Evolutionary conservation across 2,113 vertebrate genomes (phyloP).

Genomic region (Lasiurus cinereus): DNA sequence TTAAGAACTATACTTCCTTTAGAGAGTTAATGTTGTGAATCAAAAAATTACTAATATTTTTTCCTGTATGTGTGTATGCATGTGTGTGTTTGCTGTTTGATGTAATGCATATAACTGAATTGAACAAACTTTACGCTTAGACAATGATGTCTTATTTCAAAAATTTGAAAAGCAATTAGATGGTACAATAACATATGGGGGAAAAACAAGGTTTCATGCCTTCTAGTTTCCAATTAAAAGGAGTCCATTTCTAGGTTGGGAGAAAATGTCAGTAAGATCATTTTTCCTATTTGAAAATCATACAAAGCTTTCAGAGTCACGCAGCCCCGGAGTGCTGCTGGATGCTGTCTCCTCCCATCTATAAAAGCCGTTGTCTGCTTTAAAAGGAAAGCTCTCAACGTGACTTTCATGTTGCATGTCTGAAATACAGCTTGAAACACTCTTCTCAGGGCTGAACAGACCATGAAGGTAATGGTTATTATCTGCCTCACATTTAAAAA

Average conservation of each 20-base stretch:
- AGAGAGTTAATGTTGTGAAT: neutral
- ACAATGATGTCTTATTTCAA: slow-evolving; percentile 30
- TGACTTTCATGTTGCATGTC: slow-evolving; percentile 73
- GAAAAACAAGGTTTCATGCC: neutral
- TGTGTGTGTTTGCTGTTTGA: neutral
- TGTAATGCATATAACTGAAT: neutral
- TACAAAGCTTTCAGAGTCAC: neutral
- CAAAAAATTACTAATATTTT: neutral
- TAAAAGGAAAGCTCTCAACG: slow-evolving; percentile 79
- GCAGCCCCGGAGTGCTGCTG: neutral
- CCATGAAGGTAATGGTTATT: slow-evolving; percentile 25
- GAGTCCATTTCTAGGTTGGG: neutral
- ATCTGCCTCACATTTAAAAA: slow-evolving; percentile 21
- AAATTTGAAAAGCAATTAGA: neutral
- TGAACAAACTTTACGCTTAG: neutral
- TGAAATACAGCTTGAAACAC: slow-evolving; percentile 72
- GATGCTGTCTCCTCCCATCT: slow-evolving; percentile 68
- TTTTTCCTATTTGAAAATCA: slow-evolving; percentile 14
- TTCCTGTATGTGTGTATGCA: neutral
- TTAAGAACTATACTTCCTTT: neutral
- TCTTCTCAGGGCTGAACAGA: slow-evolving; percentile 74
- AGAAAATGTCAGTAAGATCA: slow-evolving; percentile 15
- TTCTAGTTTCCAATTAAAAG: slow-evolving; percentile 50
- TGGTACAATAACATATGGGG: neutral
- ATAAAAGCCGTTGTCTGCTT: slow-evolving; percentile 71